Conservation (phyloP, 1,140 invertebrate species). For the Leptonema lineaticorne region DNA sequence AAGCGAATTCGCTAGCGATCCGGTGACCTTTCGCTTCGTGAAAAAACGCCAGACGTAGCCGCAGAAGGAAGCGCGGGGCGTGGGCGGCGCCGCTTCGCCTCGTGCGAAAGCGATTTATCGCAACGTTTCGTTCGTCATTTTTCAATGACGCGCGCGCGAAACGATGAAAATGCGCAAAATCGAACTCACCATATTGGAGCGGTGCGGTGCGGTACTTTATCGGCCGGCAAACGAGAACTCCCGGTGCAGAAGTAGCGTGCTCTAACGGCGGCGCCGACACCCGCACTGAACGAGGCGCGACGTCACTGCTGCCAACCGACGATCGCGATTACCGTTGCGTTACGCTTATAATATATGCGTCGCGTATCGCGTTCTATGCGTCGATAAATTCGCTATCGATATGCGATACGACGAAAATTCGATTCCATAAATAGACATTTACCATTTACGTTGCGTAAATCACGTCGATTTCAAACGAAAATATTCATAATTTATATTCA, state of each 20-base stretch:
- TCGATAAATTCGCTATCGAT: too few relatives aligned
- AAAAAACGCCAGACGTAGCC: too few relatives aligned
- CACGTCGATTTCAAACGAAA: too few relatives aligned
- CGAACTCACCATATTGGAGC: not conserved
- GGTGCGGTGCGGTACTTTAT: not conserved
- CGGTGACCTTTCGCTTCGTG: not conserved
- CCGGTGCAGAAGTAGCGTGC: not conserved
- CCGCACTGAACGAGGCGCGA: constrained; percentile 4
- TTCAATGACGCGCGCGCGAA: not conserved
- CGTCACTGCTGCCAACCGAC: not conserved
- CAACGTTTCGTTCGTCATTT: too few relatives aligned
- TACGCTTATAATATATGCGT: too few relatives aligned
- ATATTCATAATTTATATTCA: too few relatives aligned
- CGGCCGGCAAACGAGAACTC: too few relatives aligned
- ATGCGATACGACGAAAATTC: too few relatives aligned
- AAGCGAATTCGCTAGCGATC: not conserved
- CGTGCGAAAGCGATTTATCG: not conserved
- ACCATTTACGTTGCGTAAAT: too few relatives aligned
- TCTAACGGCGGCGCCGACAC: not conserved
- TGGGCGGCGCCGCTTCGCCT: not conserved
- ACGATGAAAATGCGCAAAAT: not conserved
- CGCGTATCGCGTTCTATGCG: too few relatives aligned
- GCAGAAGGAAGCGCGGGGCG: not conserved
- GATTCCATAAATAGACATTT: too few relatives aligned
- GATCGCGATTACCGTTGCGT: too few relatives aligned